Evolutionary conservation across 1,140 invertebrate genomes (phyloP), one percentile per base, ranked within the genome.

Genomic region (Drosophila parvula): DNA sequence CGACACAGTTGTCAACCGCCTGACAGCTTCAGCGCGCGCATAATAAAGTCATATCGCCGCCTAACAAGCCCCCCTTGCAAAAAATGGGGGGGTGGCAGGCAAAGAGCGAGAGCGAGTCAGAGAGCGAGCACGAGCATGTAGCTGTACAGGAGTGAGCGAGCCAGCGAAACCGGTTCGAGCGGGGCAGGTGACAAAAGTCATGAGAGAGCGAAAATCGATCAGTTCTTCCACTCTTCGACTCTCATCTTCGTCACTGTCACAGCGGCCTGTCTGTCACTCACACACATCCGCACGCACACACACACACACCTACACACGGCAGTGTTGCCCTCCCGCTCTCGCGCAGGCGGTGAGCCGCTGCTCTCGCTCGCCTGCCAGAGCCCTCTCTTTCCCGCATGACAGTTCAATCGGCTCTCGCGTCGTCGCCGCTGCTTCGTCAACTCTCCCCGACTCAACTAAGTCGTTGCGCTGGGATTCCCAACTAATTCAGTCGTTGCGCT

Each of bases 401-500:
- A 90, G 88, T 91, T 90, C 88, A 90, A 90, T 91, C 81, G 51
- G 61, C 59, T 62, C 65, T 71, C 62, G 50, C 75, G 63, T 81
- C 45, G 45, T 48, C 47, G 47, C 14, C 68, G 77, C 79, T 74
- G 81, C 81, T 84, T 85, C 81, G 81, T 89, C 81, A 81, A 68
- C 64, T 68, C 65, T 47, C 60, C 65, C 80, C 68, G 83, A 85
- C 32, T 53, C 50, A 53, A 55, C 51, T 18, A 55, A 55, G 51
- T 55, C 51, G 50, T 5, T 53, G 67, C 81, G 44, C 62, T 30
- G 65, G 62, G 65, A 69, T 67, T 65, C 65, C 82, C 90, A 91
- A 91, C 91, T 91, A 91, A 91, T 91, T 91, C 89, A 90, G 75
- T 89, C 86, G 86, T 90, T 91, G 90, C 83, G 78, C 84, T 91